A percentile compares a stretch with the other conserved stretches of the same genome.
These are phyloP conservation scores for Gobiocypris rarus DNA, from an alignment of 2,113 vertebrate species.

Conservation along the genomic window DNA sequence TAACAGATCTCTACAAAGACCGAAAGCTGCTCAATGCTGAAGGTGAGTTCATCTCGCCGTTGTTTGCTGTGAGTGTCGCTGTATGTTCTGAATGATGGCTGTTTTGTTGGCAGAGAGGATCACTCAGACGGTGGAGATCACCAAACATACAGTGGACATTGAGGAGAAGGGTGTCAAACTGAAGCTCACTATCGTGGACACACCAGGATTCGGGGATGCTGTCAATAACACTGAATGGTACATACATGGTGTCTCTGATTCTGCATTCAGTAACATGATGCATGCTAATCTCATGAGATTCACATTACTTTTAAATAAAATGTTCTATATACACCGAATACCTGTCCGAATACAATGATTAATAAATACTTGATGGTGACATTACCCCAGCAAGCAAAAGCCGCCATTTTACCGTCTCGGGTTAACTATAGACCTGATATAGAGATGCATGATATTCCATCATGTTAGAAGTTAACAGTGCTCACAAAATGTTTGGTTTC, in stretches of 20 bases:
- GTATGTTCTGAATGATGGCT: not conserved
- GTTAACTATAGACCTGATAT: no score
- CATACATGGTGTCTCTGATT: not conserved
- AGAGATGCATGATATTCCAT: no score
- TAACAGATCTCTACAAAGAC: constrained; percentile 94
- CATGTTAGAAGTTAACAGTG: no score
- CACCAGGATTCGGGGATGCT: constrained; percentile 93
- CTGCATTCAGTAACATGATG: not conserved
- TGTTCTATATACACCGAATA: not conserved
- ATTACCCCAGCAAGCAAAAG: no score
- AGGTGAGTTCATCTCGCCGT: constrained; percentile 74
- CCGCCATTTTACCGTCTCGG: no score
- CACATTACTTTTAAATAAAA: no score
- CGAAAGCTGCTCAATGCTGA: constrained; percentile 92
- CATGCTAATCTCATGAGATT: not conserved
- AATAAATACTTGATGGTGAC: not conserved
- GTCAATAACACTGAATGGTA: constrained; percentile 98
- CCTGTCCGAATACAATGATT: not conserved
- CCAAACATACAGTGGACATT: constrained; percentile 96
- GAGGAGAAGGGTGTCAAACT: constrained; percentile 97
- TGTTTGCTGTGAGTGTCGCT: not conserved
- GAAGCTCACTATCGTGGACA: constrained; percentile 96
- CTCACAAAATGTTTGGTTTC: no score
- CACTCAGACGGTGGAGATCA: constrained; percentile 96
- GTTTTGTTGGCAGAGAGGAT: constrained; percentile 82